These are phyloP conservation scores for Micronisus gabar DNA, from an alignment of 2,113 vertebrate genomes.

Conservation along the genomic window DNA sequence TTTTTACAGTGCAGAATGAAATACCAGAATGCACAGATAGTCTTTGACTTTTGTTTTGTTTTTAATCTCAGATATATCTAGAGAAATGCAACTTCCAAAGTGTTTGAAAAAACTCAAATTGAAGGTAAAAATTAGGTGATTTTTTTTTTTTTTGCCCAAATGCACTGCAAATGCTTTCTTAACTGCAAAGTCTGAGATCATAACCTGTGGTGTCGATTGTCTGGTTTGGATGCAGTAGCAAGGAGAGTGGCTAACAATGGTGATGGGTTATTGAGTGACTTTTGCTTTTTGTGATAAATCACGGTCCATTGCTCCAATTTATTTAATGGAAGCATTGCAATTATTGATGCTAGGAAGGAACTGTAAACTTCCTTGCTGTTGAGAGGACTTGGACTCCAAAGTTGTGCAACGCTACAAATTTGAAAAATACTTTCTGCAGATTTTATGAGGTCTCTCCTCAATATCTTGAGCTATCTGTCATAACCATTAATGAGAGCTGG, in stretches of 20 bases:
- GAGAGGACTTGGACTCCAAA: not conserved
- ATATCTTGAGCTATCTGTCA: not conserved
- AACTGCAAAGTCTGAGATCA: not conserved
- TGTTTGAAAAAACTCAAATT: not conserved
- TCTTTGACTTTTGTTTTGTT: not conserved
- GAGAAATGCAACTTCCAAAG: not conserved
- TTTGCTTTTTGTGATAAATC: not conserved
- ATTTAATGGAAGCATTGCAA: not conserved
- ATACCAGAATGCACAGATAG: not conserved
- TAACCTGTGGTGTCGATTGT: not conserved
- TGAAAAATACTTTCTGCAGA: not conserved
- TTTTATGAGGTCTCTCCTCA: not conserved
- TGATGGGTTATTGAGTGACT: not conserved
- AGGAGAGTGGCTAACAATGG: not conserved
- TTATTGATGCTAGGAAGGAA: not conserved
- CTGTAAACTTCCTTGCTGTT: not conserved
- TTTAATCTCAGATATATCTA: not conserved
- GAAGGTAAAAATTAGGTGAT: not conserved
- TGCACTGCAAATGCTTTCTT: not conserved
- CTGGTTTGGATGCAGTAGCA: not conserved
- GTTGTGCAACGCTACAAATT: not conserved
- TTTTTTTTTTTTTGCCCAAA: not conserved
- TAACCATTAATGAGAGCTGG: not conserved
- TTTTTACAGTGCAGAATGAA: not conserved
- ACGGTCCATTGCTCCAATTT: fast-evolving